These are phyloP conservation scores for Cynoglossus semilaevis DNA, from an alignment of 2,113 vertebrate genomes.

Conservation along the genomic window DNA sequence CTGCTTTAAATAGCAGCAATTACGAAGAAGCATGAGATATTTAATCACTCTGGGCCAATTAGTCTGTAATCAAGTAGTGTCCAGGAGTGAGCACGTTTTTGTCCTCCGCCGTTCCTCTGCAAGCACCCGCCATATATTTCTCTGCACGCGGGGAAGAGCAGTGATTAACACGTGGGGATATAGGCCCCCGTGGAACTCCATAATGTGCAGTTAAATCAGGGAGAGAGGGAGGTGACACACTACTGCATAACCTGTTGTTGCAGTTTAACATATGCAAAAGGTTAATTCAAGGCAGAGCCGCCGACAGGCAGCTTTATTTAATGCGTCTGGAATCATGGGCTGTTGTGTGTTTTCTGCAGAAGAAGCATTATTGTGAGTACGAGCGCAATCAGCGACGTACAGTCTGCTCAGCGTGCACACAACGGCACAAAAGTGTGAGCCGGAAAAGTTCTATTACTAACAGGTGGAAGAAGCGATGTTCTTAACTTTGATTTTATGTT, in stretches of 20 bases:
- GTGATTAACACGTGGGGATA: slow-evolving; percentile 75
- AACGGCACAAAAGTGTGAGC: too few relatives aligned
- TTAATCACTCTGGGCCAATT: slow-evolving; percentile 99
- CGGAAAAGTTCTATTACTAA: too few relatives aligned
- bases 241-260: slow-evolving; percentile 69
- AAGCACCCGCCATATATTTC: slow-evolving; percentile 79
- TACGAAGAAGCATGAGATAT: slow-evolving; percentile 98
- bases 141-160: slow-evolving; percentile 60
- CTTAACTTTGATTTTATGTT: too few relatives aligned
- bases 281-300: slow-evolving; percentile 69
- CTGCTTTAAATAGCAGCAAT: slow-evolving; percentile 97
- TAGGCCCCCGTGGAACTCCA: slow-evolving; percentile 69
- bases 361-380: slow-evolving; percentile 9
- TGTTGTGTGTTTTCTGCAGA: slow-evolving; percentile 52
- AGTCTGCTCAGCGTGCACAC: too few relatives aligned
- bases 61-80: slow-evolving; percentile 98
- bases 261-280: slow-evolving; percentile 74
- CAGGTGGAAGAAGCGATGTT: too few relatives aligned
- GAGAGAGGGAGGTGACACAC: slow-evolving; percentile 60
- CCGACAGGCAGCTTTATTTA: slow-evolving; percentile 51
- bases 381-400: slow-evolving; percentile 18
- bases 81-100: slow-evolving; percentile 88
- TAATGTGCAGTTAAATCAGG: slow-evolving; percentile 76
- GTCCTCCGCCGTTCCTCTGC: slow-evolving; percentile 84
- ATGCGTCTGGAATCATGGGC: slow-evolving; percentile 40